phyloP scores from a whole-genome alignment of 2,113 vertebrate genomes.

The Cephalopterus ornatus region DNA sequence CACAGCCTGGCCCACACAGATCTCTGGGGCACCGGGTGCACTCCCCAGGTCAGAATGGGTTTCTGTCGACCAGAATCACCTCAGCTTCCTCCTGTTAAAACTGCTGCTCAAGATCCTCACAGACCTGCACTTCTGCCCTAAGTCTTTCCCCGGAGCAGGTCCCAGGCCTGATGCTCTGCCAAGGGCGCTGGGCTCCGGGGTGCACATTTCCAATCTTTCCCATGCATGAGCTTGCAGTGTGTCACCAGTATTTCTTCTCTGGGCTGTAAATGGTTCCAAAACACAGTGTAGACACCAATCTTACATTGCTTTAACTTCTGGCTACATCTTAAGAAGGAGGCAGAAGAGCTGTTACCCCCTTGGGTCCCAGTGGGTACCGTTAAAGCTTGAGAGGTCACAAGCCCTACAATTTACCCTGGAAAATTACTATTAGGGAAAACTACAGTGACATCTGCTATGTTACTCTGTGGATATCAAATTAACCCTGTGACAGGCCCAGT shows the following conservation, averaged over 20 bases:
- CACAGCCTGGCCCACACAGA: background rate
- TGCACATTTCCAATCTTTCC: background rate
- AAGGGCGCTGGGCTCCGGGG: background rate
- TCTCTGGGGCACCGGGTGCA: accelerated
- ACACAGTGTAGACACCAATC: background rate
- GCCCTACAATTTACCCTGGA: background rate
- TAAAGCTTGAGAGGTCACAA: background rate
- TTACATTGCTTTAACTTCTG: background rate
- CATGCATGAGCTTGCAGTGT: background rate
- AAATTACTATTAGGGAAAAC: background rate
- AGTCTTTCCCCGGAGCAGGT: accelerated
- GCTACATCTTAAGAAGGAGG: background rate
- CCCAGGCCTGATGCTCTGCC: background rate
- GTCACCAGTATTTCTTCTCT: background rate
- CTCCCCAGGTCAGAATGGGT: background rate
- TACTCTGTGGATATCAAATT: background rate
- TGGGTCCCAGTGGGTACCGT: background rate
- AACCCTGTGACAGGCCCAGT: background rate
- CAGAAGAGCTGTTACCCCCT: background rate
- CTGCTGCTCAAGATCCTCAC: background rate
- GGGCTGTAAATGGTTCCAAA: background rate
- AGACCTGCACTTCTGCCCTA: accelerated
- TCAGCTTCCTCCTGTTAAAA: background rate
- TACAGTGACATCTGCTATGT: background rate
- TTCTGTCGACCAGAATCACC: background rate